Evolutionary conservation across 2,113 vertebrate genomes (phyloP), one percentile per base, ranked within the genome.

Genomic region (Oreochromis niloticus): DNA sequence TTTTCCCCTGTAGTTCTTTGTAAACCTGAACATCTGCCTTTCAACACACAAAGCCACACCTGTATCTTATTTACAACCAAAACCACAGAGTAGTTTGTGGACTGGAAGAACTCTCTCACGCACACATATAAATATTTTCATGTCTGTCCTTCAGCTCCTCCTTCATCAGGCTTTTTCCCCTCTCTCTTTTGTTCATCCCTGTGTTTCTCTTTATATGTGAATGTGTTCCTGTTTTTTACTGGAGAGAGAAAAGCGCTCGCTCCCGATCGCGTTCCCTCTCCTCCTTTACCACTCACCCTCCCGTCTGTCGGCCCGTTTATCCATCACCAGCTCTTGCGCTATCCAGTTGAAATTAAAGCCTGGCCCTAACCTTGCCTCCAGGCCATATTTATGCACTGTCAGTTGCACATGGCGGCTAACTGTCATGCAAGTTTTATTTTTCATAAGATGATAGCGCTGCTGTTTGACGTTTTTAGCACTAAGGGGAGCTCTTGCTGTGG

Each of bases 361-460:
- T 73, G 82, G 85, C 89, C 85, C 89, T 94, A 94, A 94, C 93
- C 95, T 96, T 95, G 95, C 92, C 93, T 92, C 89, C 80, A 84
- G 93, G 84, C 89, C 89, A 91, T 95, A 93, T 95, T 94, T 94
- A 95, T 96, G 93, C 93, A 93, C 90, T 82, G 91, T 94, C 93
- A 92, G 89, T 87, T 61, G 87, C 84, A 94, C 88, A 90, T 88
- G 83, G 88, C 88, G 34, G 93, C 89, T 93, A 92, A 92, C 92
- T 94, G 93, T 94, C 94, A 91, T 94, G 85, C 92, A 93, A 92
- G 88, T 90, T 85, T 94, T 93, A 92, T 94, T 93, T 93, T 94
- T 93, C 79, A 93, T 66, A 36, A 85, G 80, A 24, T 57, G 75
- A 88, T 84, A 81, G 59, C 24, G 50, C 57, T 91, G 92, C 91